Conservation (phyloP, 1,140 invertebrate species). For the Drosophila willistoni region DNA sequence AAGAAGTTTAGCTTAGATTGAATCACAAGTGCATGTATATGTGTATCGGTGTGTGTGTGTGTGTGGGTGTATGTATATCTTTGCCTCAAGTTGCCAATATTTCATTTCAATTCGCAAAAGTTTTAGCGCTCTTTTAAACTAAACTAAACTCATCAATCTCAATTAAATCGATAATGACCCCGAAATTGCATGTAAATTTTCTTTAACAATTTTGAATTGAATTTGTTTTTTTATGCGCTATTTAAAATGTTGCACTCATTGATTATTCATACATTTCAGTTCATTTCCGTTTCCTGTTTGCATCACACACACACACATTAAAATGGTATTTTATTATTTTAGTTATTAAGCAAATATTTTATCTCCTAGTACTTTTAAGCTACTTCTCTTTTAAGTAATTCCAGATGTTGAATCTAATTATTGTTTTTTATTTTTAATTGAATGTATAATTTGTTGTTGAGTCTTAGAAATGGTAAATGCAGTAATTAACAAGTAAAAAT, state of each 20-base stretch:
- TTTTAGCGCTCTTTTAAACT: slow-evolving; percentile 14
- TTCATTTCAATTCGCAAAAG: slow-evolving; percentile 29
- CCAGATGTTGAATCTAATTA: too few species aligned
- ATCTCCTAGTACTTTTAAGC: too few species aligned
- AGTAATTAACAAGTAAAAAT: too few species aligned
- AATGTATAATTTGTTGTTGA: too few species aligned
- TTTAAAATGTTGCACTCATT: background rate
- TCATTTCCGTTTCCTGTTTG: slow-evolving; percentile 6
- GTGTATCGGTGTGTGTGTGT: background rate
- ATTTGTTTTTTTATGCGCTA: background rate
- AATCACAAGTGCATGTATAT: background rate
- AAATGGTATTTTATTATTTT: background rate
- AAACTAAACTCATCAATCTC: slow-evolving; percentile 25
- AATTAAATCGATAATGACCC: slow-evolving; percentile 12
- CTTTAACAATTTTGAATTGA: background rate
- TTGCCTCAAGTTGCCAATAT: slow-evolving; percentile 14
- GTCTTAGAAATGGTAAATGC: too few species aligned
- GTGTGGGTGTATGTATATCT: background rate
- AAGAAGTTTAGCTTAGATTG: slow-evolving; percentile 27
- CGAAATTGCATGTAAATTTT: background rate
- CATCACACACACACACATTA: background rate
- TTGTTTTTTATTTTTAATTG: too few species aligned
- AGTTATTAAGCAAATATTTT: background rate
- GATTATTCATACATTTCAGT: background rate
- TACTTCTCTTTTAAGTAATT: too few species aligned